These are phyloP conservation scores for Entelurus aequoreus DNA, from an alignment of 2,113 vertebrate species.

Conservation along the genomic window DNA sequence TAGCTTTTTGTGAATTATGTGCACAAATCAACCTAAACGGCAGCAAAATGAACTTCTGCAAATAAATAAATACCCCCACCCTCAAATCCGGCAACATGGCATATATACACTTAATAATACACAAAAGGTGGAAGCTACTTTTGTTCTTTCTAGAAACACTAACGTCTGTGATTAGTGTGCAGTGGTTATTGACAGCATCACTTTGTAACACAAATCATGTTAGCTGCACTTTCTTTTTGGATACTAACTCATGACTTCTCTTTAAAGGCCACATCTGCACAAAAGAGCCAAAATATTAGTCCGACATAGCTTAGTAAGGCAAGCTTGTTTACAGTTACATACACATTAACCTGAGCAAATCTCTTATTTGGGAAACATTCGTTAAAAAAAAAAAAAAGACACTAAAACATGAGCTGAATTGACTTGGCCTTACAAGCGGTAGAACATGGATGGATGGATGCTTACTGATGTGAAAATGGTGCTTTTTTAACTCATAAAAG, in stretches of 20 bases:
- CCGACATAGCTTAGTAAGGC: conserved; percentile 48
- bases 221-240: conserved; percentile 12
- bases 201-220: conserved; percentile 8
- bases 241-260: background rate
- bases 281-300: background rate
- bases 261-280: conserved; percentile 43
- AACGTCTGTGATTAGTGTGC: conserved; percentile 1
- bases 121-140: conserved; percentile 1
- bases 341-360: conserved; percentile 58
- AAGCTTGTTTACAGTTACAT: conserved; percentile 32
- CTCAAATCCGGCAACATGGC: conserved; percentile 11
- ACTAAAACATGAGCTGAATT: background rate
- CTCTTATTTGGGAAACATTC: conserved; percentile 53
- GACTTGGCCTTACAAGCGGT: background rate
- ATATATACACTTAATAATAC: conserved; percentile 9
- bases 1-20: conserved; percentile 4
- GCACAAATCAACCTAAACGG: conserved; percentile 5
- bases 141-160: background rate
- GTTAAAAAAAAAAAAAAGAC: conserved; percentile 10
- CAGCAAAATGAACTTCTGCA: conserved; percentile 18
- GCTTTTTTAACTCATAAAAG: background rate
- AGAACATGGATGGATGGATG: no score
- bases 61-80: conserved; percentile 67
- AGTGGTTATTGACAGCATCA: conserved; percentile 18
- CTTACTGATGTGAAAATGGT: conserved; percentile 37